phyloP scores from a whole-genome alignment of 1,140 invertebrate species.

The Meteorus sp. region DNA sequence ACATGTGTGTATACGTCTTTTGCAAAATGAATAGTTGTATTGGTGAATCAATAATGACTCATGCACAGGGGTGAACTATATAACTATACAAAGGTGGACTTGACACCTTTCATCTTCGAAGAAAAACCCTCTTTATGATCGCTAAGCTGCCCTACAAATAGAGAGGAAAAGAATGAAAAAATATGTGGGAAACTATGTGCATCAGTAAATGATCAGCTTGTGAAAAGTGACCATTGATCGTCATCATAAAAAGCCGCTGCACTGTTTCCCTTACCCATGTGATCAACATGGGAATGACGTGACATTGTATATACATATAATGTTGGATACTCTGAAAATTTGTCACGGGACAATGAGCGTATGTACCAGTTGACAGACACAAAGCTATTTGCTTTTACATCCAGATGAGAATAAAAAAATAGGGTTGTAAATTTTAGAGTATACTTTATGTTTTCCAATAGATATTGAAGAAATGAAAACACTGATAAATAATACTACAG shows the following conservation, averaged over 20 bases:
- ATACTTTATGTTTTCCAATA: no score
- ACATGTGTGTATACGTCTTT: conserved; percentile 2
- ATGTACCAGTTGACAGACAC: conserved; percentile 34
- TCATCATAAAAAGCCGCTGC: neutral
- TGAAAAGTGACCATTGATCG: conserved; percentile 13
- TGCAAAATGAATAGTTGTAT: conserved; percentile 5
- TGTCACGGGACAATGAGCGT: conserved; percentile 43
- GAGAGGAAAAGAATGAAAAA: neutral
- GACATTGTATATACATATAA: conserved; percentile 3
- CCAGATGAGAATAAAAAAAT: no score
- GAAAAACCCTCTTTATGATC: no score
- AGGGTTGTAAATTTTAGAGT: no score
- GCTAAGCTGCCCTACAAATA: no score
- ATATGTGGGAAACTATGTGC: neutral
- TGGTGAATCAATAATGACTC: conserved; percentile 12
- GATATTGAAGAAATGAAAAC: no score
- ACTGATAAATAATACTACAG: no score
- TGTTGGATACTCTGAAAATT: conserved; percentile 36
- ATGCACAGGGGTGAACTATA: conserved; percentile 9
- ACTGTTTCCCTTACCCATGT: neutral
- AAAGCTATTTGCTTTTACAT: conserved; percentile 34
- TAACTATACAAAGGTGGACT: no score
- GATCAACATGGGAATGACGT: conserved; percentile 3
- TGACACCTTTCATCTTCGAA: no score
- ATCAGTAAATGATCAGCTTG: neutral